These are phyloP conservation scores for Rhinophrynus dorsalis DNA, from an alignment of 2,797 vertebrate genomes.

Conservation along the genomic window DNA sequence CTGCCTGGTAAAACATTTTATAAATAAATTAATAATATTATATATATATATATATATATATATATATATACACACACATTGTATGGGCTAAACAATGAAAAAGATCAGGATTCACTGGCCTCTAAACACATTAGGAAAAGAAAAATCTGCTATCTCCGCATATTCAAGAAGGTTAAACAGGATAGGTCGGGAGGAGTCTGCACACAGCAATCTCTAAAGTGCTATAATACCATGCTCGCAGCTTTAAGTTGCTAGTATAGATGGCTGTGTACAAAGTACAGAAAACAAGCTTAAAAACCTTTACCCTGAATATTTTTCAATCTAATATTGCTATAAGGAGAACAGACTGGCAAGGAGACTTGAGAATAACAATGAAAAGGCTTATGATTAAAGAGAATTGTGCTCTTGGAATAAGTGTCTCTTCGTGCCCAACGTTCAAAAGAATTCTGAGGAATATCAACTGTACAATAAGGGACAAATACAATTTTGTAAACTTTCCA, in stretches of 20 bases:
- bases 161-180: slow-evolving; percentile 48
- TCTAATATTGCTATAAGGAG: slow-evolving; percentile 32
- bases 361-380: neutral
- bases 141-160: slow-evolving; percentile 36
- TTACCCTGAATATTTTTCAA: slow-evolving; percentile 28
- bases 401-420: too few relatives aligned
- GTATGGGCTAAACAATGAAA: slow-evolving; percentile 12
- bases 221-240: slow-evolving; percentile 38
- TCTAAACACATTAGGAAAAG: slow-evolving; percentile 46
- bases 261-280: slow-evolving; percentile 12
- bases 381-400: neutral
- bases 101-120: neutral
- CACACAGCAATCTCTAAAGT: slow-evolving; percentile 45
- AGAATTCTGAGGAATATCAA: too few relatives aligned
- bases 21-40: too few relatives aligned
- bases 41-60: too few relatives aligned
- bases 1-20: too few relatives aligned
- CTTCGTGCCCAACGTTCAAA: too few relatives aligned
- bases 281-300: slow-evolving; percentile 45
- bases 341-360: slow-evolving; percentile 34
- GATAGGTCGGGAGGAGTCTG: slow-evolving; percentile 28
- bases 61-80: too few relatives aligned
- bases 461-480: too few relatives aligned
- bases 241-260: slow-evolving; percentile 13
- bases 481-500: too few relatives aligned